These are phyloP conservation scores for Tetanocera ferruginea DNA, from an alignment of 2,888 invertebrate species.

Conservation along the genomic window DNA sequence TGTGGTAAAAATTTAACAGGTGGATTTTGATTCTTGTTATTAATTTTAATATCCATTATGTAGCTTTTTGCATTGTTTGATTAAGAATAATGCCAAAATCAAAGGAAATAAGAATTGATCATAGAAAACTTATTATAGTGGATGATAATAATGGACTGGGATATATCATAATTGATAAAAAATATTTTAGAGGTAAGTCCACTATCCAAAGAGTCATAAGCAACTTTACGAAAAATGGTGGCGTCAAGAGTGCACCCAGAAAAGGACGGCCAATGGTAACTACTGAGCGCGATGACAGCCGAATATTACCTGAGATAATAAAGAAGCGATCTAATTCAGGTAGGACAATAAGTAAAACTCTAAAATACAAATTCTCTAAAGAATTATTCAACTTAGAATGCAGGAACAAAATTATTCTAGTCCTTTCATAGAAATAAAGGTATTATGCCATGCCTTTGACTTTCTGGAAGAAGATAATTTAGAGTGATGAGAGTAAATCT, in stretches of 20 bases:
- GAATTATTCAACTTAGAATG: neutral
- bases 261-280: no score
- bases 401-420: no score
- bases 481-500: neutral
- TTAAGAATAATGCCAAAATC: neutral
- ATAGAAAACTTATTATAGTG: neutral
- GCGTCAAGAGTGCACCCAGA: no score
- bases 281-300: no score
- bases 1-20: neutral
- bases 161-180: neutral
- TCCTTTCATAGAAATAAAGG: no score
- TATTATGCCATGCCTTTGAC: no score
- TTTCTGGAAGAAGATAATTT: no score
- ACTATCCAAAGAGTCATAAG: no score
- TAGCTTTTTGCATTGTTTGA: neutral
- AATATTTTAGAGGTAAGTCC: no score
- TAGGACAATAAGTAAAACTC: neutral
- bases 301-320: no score
- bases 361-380: neutral
- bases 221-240: neutral
- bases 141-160: neutral
- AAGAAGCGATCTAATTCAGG: neutral
- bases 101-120: neutral
- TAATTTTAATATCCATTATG: no score
- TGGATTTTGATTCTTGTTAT: no score